phyloP scores from a whole-genome alignment of 2,113 vertebrate genomes.

The Notarius lentiginosus region DNA sequence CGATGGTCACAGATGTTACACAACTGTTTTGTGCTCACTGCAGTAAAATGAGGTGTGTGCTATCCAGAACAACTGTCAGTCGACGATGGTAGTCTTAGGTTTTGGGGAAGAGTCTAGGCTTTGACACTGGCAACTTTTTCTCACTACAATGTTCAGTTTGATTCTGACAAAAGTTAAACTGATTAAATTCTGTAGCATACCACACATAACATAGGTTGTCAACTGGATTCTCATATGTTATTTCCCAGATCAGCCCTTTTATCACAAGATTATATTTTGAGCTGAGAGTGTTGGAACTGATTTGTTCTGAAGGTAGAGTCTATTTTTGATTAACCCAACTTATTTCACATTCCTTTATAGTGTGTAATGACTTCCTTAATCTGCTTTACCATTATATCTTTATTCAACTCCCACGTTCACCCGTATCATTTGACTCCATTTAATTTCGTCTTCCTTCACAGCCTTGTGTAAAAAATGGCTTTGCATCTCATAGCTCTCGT shows the following conservation, averaged over 20 bases:
- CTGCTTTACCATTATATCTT: neutral
- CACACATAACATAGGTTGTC: constrained; percentile 24
- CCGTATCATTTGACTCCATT: constrained; percentile 62
- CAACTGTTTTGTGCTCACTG: constrained; percentile 23
- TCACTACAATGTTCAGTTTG: neutral
- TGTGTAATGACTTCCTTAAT: neutral
- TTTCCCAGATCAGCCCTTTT: neutral
- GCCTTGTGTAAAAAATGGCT: constrained; percentile 78
- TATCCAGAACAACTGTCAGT: constrained; percentile 21
- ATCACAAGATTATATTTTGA: neutral
- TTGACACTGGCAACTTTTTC: neutral
- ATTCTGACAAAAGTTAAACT: neutral
- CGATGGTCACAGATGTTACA: constrained; percentile 8
- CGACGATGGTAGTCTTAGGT: neutral
- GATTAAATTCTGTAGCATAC: constrained; percentile 49
- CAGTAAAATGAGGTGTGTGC: constrained; percentile 20
- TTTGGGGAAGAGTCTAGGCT: constrained; percentile 5
- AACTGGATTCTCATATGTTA: neutral
- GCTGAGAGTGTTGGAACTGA: constrained; percentile 17
- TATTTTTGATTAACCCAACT: constrained; percentile 9
- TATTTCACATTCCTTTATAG: neutral
- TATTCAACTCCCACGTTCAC: constrained; percentile 22
- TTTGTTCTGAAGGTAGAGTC: constrained; percentile 2
- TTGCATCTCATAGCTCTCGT: constrained; percentile 67
- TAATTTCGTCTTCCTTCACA: constrained; percentile 76